phyloP scores from a whole-genome alignment of 1,140 invertebrate species.

The Anadara kagoshimensis region DNA sequence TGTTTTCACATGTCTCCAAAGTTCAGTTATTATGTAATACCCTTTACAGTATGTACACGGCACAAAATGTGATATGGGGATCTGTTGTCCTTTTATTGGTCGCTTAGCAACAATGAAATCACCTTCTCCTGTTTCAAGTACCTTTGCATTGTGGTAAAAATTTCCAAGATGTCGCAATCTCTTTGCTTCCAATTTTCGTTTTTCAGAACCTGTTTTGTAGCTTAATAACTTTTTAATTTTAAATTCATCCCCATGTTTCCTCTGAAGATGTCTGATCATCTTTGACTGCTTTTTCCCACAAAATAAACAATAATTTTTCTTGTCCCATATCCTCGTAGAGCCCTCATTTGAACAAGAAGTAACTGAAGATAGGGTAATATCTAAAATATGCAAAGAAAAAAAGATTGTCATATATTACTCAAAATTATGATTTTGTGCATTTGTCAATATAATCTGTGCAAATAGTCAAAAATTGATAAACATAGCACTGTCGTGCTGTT shows the following conservation, averaged over 20 bases:
- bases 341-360: too few species aligned
- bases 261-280: background rate
- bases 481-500: too few species aligned
- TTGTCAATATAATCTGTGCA: too few species aligned
- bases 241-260: background rate
- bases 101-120: background rate
- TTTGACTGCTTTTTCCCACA: too few species aligned
- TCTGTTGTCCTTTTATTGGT: background rate
- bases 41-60: constrained; percentile 3
- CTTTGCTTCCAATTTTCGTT: background rate
- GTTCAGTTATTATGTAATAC: background rate
- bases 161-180: constrained; percentile 2
- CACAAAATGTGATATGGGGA: background rate
- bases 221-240: background rate
- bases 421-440: too few species aligned
- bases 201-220: background rate
- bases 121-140: background rate
- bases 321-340: too few species aligned
- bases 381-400: too few species aligned
- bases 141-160: constrained; percentile 9
- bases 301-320: too few species aligned
- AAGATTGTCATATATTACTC: too few species aligned
- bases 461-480: too few species aligned
- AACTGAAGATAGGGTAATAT: too few species aligned
- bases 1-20: background rate